These are phyloP conservation scores for Meteorus colon DNA, from an alignment of 2,888 invertebrate genomes.

Conservation along the genomic window DNA sequence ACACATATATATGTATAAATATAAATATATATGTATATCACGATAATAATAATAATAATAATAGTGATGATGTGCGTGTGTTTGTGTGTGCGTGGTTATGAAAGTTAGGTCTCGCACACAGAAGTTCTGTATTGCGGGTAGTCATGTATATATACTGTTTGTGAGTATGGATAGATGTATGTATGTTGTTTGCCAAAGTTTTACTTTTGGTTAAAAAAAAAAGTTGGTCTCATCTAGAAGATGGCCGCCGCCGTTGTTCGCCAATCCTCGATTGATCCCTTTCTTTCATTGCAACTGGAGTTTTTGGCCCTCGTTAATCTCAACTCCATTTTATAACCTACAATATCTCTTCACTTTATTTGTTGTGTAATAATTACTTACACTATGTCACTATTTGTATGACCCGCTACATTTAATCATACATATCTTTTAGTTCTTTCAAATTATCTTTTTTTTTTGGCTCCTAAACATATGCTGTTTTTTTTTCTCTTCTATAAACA, in stretches of 20 bases:
- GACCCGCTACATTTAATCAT: neutral
- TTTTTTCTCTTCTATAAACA: constrained; percentile 40
- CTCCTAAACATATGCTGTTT: constrained; percentile 44
- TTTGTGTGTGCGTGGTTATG: no score
- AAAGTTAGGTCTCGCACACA: no score
- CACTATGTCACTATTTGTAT: neutral
- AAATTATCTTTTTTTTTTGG: constrained; percentile 40
- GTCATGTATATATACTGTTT: neutral
- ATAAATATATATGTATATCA: no score
- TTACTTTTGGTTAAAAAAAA: constrained; percentile 65
- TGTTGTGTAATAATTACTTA: neutral
- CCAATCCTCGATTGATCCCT: constrained; percentile 61
- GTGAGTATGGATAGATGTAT: neutral
- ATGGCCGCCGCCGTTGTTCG: constrained; percentile 77
- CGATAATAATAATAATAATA: no score
- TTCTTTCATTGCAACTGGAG: constrained; percentile 48
- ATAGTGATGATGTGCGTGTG: no score
- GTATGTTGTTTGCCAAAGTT: neutral
- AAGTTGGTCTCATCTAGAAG: constrained; percentile 74
- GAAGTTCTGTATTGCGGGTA: neutral
- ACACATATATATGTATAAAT: no score
- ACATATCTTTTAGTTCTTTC: neutral
- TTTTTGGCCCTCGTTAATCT: constrained; percentile 28
- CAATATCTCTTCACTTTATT: constrained; percentile 27
- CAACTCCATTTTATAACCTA: constrained; percentile 5